phyloP scores from a whole-genome alignment of 2,797 vertebrate species.

The Miichthys miiuy region DNA sequence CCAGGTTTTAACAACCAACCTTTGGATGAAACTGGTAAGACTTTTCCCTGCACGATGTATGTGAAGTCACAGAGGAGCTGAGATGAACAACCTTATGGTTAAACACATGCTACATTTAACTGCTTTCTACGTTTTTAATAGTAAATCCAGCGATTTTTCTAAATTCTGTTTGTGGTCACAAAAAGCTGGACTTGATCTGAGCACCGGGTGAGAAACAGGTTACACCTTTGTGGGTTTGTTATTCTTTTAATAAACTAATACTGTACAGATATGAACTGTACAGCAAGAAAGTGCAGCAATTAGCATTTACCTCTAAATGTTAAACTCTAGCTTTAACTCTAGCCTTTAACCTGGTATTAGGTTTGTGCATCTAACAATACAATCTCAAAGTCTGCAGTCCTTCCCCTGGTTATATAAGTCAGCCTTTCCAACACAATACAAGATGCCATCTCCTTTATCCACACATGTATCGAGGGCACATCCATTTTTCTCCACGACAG shows the following conservation, averaged over 20 bases:
- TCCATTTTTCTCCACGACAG: too few species aligned
- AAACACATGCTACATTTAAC: not conserved
- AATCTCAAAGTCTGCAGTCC: not conserved
- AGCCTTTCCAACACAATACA: too few species aligned
- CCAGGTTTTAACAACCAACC: constrained; percentile 95
- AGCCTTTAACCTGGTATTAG: not conserved
- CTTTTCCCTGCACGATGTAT: not conserved
- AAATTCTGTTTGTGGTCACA: not conserved
- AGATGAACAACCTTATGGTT: not conserved
- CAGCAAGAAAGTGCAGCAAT: not conserved
- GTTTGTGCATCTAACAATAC: not conserved
- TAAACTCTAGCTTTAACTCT: not conserved
- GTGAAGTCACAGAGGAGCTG: constrained; percentile 5
- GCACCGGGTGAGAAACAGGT: not conserved
- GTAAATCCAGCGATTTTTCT: not conserved
- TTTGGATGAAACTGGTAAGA: constrained; percentile 97
- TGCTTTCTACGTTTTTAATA: not conserved
- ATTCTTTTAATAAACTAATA: too few species aligned
- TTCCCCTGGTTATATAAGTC: too few species aligned
- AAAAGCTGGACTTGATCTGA: not conserved
- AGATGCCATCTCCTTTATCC: too few species aligned
- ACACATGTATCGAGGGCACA: too few species aligned
- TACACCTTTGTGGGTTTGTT: not conserved
- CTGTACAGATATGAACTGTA: not conserved
- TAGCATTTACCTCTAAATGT: not conserved